Base-by-base conservation (phyloP, 1,140 invertebrate species). In the Wasmannia auropunctata region DNA sequence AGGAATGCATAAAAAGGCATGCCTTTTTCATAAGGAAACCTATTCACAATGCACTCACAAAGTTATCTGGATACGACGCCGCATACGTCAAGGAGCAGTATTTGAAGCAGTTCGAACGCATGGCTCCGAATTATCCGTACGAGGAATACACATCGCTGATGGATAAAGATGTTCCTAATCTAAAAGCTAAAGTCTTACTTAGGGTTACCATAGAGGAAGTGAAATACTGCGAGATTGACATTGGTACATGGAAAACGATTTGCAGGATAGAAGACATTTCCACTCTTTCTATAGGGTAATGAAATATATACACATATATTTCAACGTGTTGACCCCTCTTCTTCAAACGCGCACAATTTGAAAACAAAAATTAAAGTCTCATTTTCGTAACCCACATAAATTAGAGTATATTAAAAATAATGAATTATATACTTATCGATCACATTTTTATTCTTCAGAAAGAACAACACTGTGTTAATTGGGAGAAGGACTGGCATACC, bases 201-300 rank as follows among this genome's bases (percentile, higher is more conserved):
- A 95, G 95, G 87, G 94, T 96, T 40, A 96, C 97, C 60, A 94
- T 94, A 58, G 93, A 98, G 3, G 95, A 96, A 85, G 96, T 98
- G 8, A 96, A 97, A 87, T 97, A 97, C n/a, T 97, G 96, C 89
- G 96, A 97, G 92, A 93, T 95, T 0, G 95, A 96, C 16, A 88
- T 25, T 60, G 62, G 16, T n/a, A 80, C 88, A 95, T 98, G 97
- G 97, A 95, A 96, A 84, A 96, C 96, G 74, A 95, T 98, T 10
- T 98, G 98, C 92, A 95, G 96, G 19, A 97, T 98, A 89, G 98
- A 98, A 93, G 98, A 98, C 80, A 94, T 99, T 56, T 98, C 97
- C 92, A 98, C 96, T 91, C 95, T 98, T 76, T 97, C 97, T 60
- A 96, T 97, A 83, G 96, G 97, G 92, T 95, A 93, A 85, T 72